A percentile compares a stretch with the other conserved stretches of the same genome.
These are phyloP conservation scores for Galaxias olidus DNA, from an alignment of 2,797 vertebrate species.

Conservation along the genomic window DNA sequence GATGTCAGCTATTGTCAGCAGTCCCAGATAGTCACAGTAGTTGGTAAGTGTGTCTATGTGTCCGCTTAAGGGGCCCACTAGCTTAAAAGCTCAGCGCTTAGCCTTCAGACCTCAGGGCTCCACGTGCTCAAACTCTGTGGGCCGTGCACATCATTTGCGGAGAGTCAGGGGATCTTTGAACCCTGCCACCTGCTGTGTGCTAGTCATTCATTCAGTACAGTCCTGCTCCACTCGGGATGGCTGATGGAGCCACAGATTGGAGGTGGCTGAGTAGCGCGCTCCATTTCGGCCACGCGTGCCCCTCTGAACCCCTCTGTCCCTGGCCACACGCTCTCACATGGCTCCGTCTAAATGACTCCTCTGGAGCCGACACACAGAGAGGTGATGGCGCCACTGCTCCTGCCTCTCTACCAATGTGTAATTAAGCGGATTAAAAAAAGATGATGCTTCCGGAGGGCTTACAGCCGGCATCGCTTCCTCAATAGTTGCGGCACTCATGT, in stretches of 20 bases:
- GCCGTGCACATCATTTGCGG: slow-evolving; percentile 4
- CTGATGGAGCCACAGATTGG: too few species aligned
- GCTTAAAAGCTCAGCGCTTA: slow-evolving; percentile 11
- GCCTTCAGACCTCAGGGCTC: background rate
- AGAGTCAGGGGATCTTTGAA: background rate
- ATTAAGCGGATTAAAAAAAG: too few species aligned
- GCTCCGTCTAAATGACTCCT: slow-evolving; percentile 5
- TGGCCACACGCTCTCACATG: slow-evolving; percentile 38
- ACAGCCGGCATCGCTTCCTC: slow-evolving; percentile 32
- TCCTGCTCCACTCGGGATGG: too few species aligned
- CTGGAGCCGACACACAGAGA: background rate
- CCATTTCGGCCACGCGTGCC: slow-evolving; percentile 9
- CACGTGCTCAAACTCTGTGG: slow-evolving; percentile 9
- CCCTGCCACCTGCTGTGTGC: slow-evolving; percentile 26
- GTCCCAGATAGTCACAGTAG: too few species aligned
- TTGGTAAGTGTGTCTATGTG: too few species aligned
- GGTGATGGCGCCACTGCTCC: slow-evolving; percentile 9
- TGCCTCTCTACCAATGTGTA: too few species aligned
- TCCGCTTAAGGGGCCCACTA: too few species aligned
- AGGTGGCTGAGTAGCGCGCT: background rate
- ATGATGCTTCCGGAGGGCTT: slow-evolving; percentile 10
- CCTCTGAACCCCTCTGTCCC: background rate
- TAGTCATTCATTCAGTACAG: background rate
- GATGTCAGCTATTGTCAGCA: too few species aligned
- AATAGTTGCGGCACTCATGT: slow-evolving; percentile 59